These are phyloP conservation scores for Euwallacea similis DNA, from an alignment of 1,140 invertebrate species.

Conservation along the genomic window DNA sequence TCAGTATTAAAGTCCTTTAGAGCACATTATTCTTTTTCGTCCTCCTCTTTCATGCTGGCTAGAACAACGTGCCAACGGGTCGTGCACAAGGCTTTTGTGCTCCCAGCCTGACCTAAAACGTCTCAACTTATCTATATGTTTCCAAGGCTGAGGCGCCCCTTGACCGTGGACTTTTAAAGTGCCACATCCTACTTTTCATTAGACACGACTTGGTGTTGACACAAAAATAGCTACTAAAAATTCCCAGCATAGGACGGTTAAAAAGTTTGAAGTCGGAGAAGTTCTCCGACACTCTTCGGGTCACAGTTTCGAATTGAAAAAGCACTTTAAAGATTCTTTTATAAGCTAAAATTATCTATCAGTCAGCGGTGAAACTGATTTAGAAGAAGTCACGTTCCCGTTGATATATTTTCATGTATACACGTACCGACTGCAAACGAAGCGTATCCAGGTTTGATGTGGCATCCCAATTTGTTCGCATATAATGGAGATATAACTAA, in stretches of 20 bases:
- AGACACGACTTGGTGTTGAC: conserved; percentile 6
- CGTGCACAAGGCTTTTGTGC: too few relatives aligned
- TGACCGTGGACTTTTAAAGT: conserved; percentile 26
- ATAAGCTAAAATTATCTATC: too few relatives aligned
- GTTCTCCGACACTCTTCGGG: too few relatives aligned
- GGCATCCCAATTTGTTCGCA: conserved; percentile 3
- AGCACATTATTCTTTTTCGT: too few relatives aligned
- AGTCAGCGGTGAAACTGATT: conserved; percentile 1
- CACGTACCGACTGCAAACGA: conserved; percentile 1
- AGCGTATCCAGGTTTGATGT: conserved; percentile 6
- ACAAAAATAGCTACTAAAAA: conserved; percentile 11
- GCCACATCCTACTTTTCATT: conserved; percentile 20
- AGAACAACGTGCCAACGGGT: too few relatives aligned
- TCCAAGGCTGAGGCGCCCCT: conserved; percentile 17
- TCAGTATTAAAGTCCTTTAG: too few relatives aligned
- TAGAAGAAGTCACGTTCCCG: neutral
- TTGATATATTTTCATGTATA: too few relatives aligned
- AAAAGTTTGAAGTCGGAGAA: too few relatives aligned
- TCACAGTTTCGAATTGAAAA: too few relatives aligned
- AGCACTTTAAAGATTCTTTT: too few relatives aligned
- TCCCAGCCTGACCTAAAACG: neutral
- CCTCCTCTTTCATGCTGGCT: too few relatives aligned
- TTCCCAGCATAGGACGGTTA: neutral
- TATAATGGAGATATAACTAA: conserved; percentile 16
- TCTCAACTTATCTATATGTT: conserved; percentile 6